Evolutionary conservation across 1,140 invertebrate genomes (phyloP), one percentile per base, ranked within the genome.

Genomic region (Lethocerus indicus): DNA sequence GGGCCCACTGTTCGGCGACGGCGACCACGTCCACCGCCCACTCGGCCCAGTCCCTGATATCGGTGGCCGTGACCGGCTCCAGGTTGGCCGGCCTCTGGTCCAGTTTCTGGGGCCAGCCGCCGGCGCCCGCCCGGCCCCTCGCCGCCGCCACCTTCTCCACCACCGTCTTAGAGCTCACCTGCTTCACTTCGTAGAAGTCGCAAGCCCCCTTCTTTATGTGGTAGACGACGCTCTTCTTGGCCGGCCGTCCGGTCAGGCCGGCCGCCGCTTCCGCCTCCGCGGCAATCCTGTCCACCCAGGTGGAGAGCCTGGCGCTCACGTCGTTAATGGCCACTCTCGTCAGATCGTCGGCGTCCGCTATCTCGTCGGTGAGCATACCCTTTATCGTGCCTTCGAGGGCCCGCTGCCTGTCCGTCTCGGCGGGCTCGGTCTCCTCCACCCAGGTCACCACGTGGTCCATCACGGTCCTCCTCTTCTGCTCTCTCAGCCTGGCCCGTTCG

Each of bases 1-100:
- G 13, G 3, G 25, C 26, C 49, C 49, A 51, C 16, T 45, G 29
- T 14, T 51, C 49, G 7, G 49, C 49, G 25, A 51, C 25, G n/a
- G 12, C 27, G 1, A 37, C 49, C 1, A 45, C 42, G 4, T 44
- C 42, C 3, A 21, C 25, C 12, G 49, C 49, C 49, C 49, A 51
- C 25, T 51, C 39, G 1, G 42, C 42, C 49, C 41, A 44, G 5
- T 51, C 42, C 39, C 46, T 51, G 14, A 42, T 1, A 20, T 42
- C 40, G 3, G 2, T 21, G 13, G 13, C 2, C 12, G 23, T 23
- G 6, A 42, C 26, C 4, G 40, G 18, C 4, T 42, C 21, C 26
- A 24, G 21, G 21, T 42, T 42, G 23, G 1, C 21, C 7, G 40
- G 40, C 3, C 40, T 4, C 21, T 42, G 23, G 21, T 24, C 23